These are phyloP conservation scores for Ophonus ardosiacus DNA, from an alignment of 2,888 invertebrate species.

Conservation along the genomic window DNA sequence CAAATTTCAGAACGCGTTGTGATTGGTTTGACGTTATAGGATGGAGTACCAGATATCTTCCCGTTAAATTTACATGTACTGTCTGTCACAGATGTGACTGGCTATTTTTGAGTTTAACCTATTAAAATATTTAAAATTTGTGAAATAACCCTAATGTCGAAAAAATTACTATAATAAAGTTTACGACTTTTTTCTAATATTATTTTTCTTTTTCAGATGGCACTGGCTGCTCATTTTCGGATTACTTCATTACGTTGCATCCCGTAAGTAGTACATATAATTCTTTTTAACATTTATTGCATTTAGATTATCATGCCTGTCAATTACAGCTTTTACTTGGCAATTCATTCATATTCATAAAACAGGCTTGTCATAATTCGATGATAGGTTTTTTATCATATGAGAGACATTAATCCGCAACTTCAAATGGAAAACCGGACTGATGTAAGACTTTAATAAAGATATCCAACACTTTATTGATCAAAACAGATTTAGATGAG, in stretches of 20 bases:
- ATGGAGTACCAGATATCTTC: too few relatives aligned
- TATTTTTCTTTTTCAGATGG: constrained; percentile 56
- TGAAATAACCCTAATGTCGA: too few relatives aligned
- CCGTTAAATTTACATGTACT: too few relatives aligned
- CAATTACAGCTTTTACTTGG: not conserved
- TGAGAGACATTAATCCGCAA: constrained; percentile 22
- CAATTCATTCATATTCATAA: constrained; percentile 2
- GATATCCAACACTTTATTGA: constrained; percentile 31
- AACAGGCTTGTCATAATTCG: constrained; percentile 32
- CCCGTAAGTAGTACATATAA: constrained; percentile 36
- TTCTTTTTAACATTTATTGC: not conserved
- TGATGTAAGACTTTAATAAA: constrained; percentile 31
- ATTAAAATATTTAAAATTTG: too few relatives aligned
- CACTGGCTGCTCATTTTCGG: constrained; percentile 39
- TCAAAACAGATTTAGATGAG: constrained; percentile 14
- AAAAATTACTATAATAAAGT: too few relatives aligned
- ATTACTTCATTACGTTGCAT: constrained; percentile 28
- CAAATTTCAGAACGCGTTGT: too few relatives aligned
- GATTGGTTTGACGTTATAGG: too few relatives aligned
- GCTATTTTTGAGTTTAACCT: too few relatives aligned
- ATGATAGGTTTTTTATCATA: constrained; percentile 39
- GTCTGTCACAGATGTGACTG: too few relatives aligned
- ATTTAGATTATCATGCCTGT: not conserved
- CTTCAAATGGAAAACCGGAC: constrained; percentile 16
- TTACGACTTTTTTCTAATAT: not conserved